Conservation (phyloP, 1,140 invertebrate genomes). For the Thaumetopoea pityocampa region DNA sequence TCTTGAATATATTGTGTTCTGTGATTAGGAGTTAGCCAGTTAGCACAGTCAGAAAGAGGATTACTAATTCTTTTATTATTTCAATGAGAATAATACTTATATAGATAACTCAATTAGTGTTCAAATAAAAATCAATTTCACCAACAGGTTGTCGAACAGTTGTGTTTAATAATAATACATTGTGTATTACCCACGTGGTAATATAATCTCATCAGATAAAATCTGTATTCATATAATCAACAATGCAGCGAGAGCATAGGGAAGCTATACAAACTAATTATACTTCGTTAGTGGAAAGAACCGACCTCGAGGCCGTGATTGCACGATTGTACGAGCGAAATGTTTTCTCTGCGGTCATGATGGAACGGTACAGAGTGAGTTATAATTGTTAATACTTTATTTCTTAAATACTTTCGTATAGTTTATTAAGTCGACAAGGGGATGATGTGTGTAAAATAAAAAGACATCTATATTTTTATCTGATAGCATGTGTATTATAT, state of each 20-base stretch:
- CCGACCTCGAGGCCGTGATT: constrained; percentile 58
- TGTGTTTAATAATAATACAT: not conserved
- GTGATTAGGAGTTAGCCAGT: too few relatives aligned
- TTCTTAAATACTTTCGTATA: too few relatives aligned
- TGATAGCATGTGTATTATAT: too few relatives aligned
- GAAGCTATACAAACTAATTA: constrained; percentile 58
- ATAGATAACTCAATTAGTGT: not conserved
- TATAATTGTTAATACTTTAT: constrained; percentile 6
- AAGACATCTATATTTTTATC: too few relatives aligned
- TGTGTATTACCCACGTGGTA: not conserved
- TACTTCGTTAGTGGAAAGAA: constrained; percentile 58
- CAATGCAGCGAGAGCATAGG: constrained; percentile 69
- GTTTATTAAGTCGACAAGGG: too few relatives aligned
- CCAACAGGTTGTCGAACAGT: not conserved
- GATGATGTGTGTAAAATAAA: too few relatives aligned
- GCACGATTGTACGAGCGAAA: constrained; percentile 57
- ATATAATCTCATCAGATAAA: not conserved
- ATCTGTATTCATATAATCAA: constrained; percentile 65
- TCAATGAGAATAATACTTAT: not conserved
- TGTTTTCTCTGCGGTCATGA: constrained; percentile 66
- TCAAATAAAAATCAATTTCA: not conserved
- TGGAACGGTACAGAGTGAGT: constrained; percentile 61
- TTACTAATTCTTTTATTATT: too few relatives aligned
- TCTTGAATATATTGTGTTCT: too few relatives aligned
- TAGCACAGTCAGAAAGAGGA: too few relatives aligned